Evolutionary conservation across 1,140 invertebrate genomes (phyloP), one percentile per base, ranked within the genome.

Genomic region (Metaphire vulgaris): DNA sequence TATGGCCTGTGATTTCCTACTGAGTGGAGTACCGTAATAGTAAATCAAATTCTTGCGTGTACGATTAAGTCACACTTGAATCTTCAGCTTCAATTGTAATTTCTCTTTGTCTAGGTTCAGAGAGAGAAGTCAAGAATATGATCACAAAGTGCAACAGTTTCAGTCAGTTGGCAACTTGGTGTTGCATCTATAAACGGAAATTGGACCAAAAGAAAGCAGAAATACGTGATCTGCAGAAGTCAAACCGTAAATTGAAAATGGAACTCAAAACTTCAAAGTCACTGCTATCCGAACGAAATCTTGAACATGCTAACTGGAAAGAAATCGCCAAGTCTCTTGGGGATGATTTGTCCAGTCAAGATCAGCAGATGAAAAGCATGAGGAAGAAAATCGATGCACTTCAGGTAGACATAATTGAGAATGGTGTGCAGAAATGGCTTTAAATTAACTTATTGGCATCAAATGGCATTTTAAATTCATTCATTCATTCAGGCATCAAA

Each of bases 161-260:
- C 30, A 31, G 34, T 56, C 74, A 75, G 29, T 30, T 75, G 65
- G 56, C 74, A 26, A 75, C 74, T 6, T 75, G 74, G 74, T 75
- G 74, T 32, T 30, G 64, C n/a, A 33, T 75, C 6, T 28, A 67
- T 67, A 56, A 75, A 66, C 65, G 31, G n/a, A 66, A 75, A 69
- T 32, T 75, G 28, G 15, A 32, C 64, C 31, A 6, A 29, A 75
- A 75, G 64, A 33, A 66, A 30, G 56, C 26, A 66, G 74, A 75
- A 66, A 26, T 30, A 33, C n/a, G 33, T 29, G n/a, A 26, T 0
- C n/a, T 75, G 29, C 26, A 34, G 31, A 33, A 75, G 31, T 31
- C 64, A 12, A 31, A 32, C 65, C 21, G 32, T 21, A 68, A 69
- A 31, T 30, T 69, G 32, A 75, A 75, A 66, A 69, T 29, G 66